These are phyloP conservation scores for Heliothis virescens DNA, from an alignment of 1,140 invertebrate species.

Conservation along the genomic window DNA sequence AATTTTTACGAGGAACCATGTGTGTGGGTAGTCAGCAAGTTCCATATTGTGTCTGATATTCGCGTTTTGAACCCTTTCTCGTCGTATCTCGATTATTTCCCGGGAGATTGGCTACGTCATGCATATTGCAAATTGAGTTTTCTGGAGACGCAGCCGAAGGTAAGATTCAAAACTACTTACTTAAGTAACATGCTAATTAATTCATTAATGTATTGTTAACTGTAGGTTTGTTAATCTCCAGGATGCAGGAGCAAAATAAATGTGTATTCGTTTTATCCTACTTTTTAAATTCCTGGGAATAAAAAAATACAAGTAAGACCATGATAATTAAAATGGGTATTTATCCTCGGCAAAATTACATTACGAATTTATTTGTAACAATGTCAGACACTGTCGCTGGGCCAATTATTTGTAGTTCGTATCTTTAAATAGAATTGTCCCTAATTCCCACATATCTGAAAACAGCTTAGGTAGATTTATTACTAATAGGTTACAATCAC, in stretches of 20 bases:
- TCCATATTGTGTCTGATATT: conserved; percentile 19
- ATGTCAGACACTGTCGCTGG: background rate
- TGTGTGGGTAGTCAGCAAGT: background rate
- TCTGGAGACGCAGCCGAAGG: background rate
- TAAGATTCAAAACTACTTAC: background rate
- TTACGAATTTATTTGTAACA: background rate
- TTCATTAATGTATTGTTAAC: background rate
- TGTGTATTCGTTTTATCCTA: too few relatives aligned
- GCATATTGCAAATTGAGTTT: conserved; percentile 37
- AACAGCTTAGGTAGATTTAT: background rate
- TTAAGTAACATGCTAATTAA: background rate
- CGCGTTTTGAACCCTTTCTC: conserved; percentile 28
- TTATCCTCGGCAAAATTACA: background rate
- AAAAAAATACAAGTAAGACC: background rate
- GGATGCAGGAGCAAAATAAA: too few relatives aligned
- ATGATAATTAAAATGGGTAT: background rate
- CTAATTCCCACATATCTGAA: background rate
- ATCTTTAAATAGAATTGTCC: background rate
- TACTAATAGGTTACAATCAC: background rate
- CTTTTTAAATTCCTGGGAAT: too few relatives aligned
- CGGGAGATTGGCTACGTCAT: conserved; percentile 11
- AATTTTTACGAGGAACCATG: conserved; percentile 21
- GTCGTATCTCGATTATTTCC: conserved; percentile 42
- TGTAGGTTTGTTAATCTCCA: too few relatives aligned
- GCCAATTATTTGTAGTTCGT: background rate